Evolutionary conservation across 2,113 vertebrate species (phyloP).

Genomic region (Spea multiplicata): DNA sequence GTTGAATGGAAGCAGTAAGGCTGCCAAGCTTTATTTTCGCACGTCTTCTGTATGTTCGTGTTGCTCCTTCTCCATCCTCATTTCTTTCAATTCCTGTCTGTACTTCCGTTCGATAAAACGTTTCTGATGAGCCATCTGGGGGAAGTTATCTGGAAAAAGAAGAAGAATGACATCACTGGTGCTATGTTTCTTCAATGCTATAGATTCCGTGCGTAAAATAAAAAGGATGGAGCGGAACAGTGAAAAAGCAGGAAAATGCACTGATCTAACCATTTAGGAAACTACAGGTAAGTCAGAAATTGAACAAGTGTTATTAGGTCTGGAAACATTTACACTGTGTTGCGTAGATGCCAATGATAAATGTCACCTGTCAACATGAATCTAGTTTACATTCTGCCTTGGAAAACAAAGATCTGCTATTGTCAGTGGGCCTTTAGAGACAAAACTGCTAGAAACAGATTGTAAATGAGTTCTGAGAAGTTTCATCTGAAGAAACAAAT

Average conservation of each 20-base stretch:
- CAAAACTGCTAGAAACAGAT: conserved; percentile 3
- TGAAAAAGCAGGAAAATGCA: neutral
- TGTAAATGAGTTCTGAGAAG: neutral
- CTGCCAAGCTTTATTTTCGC: conserved; percentile 72
- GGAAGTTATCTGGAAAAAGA: conserved; percentile 91
- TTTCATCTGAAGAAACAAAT: neutral
- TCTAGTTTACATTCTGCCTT: neutral
- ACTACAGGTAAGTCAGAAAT: conserved; percentile 7
- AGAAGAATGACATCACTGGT: conserved; percentile 58
- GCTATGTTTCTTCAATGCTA: neutral
- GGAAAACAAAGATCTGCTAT: conserved; percentile 16
- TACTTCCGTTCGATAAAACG: conserved; percentile 99
- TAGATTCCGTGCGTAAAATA: neutral
- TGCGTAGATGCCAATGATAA: neutral
- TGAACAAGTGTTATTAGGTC: neutral
- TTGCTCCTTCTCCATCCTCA: conserved; percentile 93
- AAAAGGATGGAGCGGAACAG: neutral
- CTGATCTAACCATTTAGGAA: neutral
- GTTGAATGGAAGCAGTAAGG: conserved; percentile 30
- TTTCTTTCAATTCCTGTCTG: conserved; percentile 97
- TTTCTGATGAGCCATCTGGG: conserved; percentile 99
- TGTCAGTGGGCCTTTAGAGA: conserved; percentile 4
- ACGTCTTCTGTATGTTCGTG: conserved; percentile 81
- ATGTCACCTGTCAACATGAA: neutral
- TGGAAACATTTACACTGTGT: neutral